Evolutionary conservation across 2,888 invertebrate species (phyloP).

Genomic region (Sarcophaga variegata): DNA sequence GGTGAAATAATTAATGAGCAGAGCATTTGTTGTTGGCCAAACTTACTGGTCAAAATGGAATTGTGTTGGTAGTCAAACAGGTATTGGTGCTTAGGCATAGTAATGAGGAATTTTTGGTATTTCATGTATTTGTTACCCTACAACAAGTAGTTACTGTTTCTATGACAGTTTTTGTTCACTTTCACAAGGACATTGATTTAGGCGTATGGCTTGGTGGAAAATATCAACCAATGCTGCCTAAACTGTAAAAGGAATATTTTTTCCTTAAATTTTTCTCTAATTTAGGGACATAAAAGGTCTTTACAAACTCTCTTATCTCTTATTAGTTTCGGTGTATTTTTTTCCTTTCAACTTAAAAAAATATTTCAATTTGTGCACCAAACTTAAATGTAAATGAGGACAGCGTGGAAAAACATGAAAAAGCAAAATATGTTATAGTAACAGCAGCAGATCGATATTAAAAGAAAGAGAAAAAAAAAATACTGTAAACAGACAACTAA

Average conservation of each 20-base stretch:
- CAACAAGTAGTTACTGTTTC: background rate
- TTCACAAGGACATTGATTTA: no score
- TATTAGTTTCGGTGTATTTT: background rate
- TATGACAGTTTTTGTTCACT: no score
- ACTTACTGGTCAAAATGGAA: slow-evolving; percentile 5
- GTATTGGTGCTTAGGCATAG: background rate
- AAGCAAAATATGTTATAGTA: background rate
- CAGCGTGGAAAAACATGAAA: slow-evolving; percentile 9
- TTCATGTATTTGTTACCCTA: background rate
- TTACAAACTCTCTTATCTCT: background rate
- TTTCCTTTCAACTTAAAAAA: slow-evolving; percentile 8
- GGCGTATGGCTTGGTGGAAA: no score
- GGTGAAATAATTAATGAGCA: slow-evolving; percentile 19
- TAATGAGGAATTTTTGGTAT: background rate
- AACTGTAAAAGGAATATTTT: no score
- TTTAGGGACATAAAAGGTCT: background rate
- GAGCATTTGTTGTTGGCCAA: slow-evolving; percentile 1
- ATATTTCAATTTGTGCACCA: slow-evolving; percentile 13
- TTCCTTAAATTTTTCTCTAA: no score
- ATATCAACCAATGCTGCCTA: no score
- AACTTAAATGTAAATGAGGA: slow-evolving; percentile 48
- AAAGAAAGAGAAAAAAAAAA: slow-evolving; percentile 42
- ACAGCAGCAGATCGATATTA: slow-evolving; percentile 58
- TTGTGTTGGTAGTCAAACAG: background rate
- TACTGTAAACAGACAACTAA: slow-evolving; percentile 30